Conservation (phyloP, 2,888 invertebrate species). For the Cryptops parisi region DNA sequence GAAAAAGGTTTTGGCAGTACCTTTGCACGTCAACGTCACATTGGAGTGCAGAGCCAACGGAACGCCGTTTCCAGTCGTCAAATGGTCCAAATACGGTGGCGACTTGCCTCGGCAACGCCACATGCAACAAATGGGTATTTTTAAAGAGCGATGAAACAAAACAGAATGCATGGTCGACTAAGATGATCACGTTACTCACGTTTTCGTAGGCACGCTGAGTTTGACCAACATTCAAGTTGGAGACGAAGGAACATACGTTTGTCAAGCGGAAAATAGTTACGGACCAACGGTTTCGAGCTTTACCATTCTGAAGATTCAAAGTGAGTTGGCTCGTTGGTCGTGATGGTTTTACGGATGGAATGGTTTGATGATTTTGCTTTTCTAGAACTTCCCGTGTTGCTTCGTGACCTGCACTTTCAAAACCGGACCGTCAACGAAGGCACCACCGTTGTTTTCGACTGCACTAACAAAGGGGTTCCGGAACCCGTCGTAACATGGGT, state of each 20-base stretch:
- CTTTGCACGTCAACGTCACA: constrained; percentile 45
- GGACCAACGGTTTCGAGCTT: constrained; percentile 39
- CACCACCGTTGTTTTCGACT: constrained; percentile 38
- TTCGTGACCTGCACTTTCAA: constrained; percentile 26
- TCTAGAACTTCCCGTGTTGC: constrained; percentile 33
- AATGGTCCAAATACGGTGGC: constrained; percentile 48
- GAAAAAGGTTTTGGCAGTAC: constrained; percentile 15
- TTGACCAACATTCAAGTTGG: constrained; percentile 43
- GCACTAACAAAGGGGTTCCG: constrained; percentile 51
- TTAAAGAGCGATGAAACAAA: constrained; percentile 25
- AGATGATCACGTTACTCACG: no score
- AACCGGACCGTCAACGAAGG: constrained; percentile 40
- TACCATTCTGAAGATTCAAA: constrained; percentile 31
- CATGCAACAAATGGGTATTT: constrained; percentile 40
- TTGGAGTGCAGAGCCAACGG: constrained; percentile 56
- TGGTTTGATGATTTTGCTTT: no score
- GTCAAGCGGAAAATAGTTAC: constrained; percentile 50
- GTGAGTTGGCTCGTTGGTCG: constrained; percentile 26
- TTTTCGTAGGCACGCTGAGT: neutral
- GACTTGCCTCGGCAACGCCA: constrained; percentile 39
- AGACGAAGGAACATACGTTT: constrained; percentile 65
- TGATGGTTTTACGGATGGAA: no score
- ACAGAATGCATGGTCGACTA: no score
- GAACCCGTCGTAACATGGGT: constrained; percentile 66
- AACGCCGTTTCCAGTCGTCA: constrained; percentile 48